These are phyloP conservation scores for Metridium senile DNA, from an alignment of 92 coral and sea anemone genomes.

Conservation along the genomic window DNA sequence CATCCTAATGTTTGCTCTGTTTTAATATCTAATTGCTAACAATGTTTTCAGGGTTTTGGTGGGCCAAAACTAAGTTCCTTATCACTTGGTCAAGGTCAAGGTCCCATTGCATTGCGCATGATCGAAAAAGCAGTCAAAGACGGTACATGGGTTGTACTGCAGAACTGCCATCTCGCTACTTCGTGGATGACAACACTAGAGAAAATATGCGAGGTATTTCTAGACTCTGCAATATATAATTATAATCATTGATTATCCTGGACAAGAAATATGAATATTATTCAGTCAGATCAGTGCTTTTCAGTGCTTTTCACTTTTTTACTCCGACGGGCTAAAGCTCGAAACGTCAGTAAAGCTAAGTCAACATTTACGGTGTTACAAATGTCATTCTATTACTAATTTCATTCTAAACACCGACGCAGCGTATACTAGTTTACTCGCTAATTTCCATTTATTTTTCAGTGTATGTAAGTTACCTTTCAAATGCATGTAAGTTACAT, in stretches of 20 bases:
- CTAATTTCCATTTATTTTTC: too few relatives aligned
- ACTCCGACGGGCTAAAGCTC: too few relatives aligned
- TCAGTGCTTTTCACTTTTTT: too few relatives aligned
- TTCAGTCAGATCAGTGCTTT: too few relatives aligned
- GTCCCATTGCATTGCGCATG: slow-evolving; percentile 99
- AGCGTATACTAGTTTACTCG: too few relatives aligned
- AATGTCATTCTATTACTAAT: too few relatives aligned
- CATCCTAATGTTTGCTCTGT: neutral
- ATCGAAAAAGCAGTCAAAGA: slow-evolving; percentile 97
- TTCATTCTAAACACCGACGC: too few relatives aligned
- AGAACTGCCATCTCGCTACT: slow-evolving; percentile 98
- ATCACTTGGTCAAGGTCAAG: slow-evolving; percentile 99
- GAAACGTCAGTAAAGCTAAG: too few relatives aligned
- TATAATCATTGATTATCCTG: neutral
- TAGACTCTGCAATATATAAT: neutral
- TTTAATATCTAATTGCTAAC: too few relatives aligned
- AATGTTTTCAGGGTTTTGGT: slow-evolving; percentile 85
- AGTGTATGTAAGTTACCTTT: too few relatives aligned
- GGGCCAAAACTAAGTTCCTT: slow-evolving; percentile 98
- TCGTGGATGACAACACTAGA: slow-evolving; percentile 99
- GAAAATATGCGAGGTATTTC: slow-evolving; percentile 92
- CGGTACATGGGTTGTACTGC: slow-evolving; percentile 99
- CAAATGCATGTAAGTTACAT: neutral
- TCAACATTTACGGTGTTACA: too few relatives aligned
- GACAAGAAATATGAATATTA: too few relatives aligned